A percentile compares a stretch with the other conserved stretches of the same genome.
Evolutionary conservation across 2,113 vertebrate species (phyloP).

Genomic region (Cryptotis parvus): DNA sequence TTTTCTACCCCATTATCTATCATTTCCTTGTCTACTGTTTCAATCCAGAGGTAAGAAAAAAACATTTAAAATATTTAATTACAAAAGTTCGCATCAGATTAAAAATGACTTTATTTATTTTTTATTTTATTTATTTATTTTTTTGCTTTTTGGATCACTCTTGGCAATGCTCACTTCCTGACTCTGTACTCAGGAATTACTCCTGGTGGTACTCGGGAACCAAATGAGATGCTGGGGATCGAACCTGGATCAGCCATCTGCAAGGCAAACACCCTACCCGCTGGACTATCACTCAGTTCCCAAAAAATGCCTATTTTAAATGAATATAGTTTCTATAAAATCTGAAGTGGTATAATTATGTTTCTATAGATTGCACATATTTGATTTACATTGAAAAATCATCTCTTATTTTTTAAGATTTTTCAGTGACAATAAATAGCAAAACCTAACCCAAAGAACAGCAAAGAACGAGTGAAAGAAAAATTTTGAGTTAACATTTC

Average conservation of each 20-base stretch:
- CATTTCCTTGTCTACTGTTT: background rate
- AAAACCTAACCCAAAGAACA: slow-evolving; percentile 6
- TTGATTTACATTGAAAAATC: background rate
- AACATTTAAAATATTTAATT: slow-evolving; percentile 37
- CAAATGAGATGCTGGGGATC: too few relatives aligned
- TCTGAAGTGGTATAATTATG: background rate
- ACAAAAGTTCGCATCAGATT: slow-evolving; percentile 27
- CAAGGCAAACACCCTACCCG: too few relatives aligned
- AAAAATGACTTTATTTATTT: too few relatives aligned
- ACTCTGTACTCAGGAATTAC: too few relatives aligned
- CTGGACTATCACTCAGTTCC: too few relatives aligned
- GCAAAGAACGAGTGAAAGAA: background rate
- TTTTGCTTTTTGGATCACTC: too few relatives aligned
- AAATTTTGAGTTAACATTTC: slow-evolving; percentile 57
- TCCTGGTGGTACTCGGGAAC: too few relatives aligned
- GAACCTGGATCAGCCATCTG: too few relatives aligned
- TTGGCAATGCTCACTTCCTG: too few relatives aligned
- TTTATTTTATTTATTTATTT: too few relatives aligned
- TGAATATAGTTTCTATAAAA: background rate
- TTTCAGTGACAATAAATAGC: slow-evolving; percentile 54
- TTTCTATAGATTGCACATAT: background rate
- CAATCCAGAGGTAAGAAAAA: background rate
- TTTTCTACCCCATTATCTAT: background rate
- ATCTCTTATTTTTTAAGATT: slow-evolving; percentile 60
- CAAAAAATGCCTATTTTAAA: slow-evolving; percentile 18